Evolutionary conservation across 1,140 invertebrate genomes (phyloP).

Genomic region (Brachionus sp.): DNA sequence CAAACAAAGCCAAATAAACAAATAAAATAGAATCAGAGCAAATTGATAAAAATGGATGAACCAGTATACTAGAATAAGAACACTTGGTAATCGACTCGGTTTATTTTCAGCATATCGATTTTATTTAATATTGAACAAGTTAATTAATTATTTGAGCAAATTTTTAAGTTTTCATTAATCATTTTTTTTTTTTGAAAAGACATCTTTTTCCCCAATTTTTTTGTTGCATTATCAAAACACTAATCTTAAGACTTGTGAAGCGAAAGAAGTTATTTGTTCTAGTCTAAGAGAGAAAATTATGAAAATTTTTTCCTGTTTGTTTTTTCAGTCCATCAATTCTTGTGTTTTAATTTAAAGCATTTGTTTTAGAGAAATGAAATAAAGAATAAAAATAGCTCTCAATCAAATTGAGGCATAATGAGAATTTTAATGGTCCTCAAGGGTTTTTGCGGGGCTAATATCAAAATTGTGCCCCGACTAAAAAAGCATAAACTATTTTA

Average conservation of each 20-base stretch:
- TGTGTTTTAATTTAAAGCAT: not conserved
- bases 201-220: no score
- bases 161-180: not conserved
- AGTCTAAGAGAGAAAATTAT: not conserved
- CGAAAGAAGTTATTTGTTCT: not conserved
- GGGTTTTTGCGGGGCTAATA: not conserved
- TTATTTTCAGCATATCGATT: not conserved
- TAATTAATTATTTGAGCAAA: not conserved
- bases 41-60: not conserved
- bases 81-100: not conserved
- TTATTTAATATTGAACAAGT: conserved; percentile 1
- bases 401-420: conserved; percentile 3
- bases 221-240: no score
- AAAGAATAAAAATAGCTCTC: not conserved
- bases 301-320: not conserved
- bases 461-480: not conserved
- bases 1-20: conserved; percentile 33
- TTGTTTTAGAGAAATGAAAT: not conserved
- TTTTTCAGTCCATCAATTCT: conserved; percentile 3
- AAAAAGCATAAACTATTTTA: not conserved
- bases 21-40: not conserved
- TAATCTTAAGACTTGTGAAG: not conserved
- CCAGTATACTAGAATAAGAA: not conserved
- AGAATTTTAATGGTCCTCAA: not conserved
- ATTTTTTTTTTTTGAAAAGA: not conserved